phyloP scores from a whole-genome alignment of 2,113 vertebrate genomes.

The Columba janthina region DNA sequence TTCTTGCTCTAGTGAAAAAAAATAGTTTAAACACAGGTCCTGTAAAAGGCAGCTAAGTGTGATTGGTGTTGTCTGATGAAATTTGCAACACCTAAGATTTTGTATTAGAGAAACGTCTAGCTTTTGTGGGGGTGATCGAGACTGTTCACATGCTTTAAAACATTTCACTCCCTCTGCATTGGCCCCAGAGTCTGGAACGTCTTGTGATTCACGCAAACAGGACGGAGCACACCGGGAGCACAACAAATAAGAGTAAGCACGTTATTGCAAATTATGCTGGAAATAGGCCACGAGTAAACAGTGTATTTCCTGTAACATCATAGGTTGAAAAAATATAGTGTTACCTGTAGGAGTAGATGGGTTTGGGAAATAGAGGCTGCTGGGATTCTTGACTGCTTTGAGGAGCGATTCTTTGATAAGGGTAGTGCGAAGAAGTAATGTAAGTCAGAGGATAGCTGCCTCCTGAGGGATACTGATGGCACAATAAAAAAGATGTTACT shows the following conservation, averaged over 20 bases:
- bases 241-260: neutral
- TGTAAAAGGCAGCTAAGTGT: neutral
- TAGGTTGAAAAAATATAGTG: neutral
- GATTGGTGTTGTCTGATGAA: neutral
- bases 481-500: neutral
- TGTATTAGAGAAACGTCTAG: neutral
- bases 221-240: neutral
- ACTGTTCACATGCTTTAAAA: neutral
- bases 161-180: neutral
- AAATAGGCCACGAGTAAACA: neutral
- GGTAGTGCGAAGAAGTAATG: constrained; percentile 79
- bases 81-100: neutral
- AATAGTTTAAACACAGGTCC: neutral
- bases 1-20: neutral
- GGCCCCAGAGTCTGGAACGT: constrained; percentile 3
- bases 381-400: constrained; percentile 76
- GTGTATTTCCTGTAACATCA: constrained; percentile 9
- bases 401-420: constrained; percentile 81
- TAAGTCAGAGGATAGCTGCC: constrained; percentile 77
- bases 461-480: constrained; percentile 78
- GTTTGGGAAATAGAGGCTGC: constrained; percentile 90
- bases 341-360: constrained; percentile 99
- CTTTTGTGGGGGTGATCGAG: neutral
- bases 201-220: neutral
- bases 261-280: constrained; percentile 1